Conservation (phyloP, 2,888 invertebrate species). For the Listrodromus nycthemerus region DNA sequence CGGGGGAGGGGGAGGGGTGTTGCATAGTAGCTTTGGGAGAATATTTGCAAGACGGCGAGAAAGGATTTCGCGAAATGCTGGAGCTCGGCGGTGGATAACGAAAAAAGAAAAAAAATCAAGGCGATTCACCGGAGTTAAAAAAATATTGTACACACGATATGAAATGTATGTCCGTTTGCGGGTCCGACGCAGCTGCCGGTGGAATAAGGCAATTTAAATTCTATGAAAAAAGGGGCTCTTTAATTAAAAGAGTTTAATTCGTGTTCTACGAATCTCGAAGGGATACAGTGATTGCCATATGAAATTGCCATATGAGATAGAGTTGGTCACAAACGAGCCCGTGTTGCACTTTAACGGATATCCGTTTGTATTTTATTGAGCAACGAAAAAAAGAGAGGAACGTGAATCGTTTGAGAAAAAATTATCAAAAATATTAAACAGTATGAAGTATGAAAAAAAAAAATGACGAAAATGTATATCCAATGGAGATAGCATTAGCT, state of each 20-base stretch:
- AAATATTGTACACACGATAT: constrained; percentile 11
- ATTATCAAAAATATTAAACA: too few species aligned
- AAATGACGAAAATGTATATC: too few species aligned
- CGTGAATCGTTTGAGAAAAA: too few species aligned
- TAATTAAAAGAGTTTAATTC: constrained; percentile 82
- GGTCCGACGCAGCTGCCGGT: constrained; percentile 29
- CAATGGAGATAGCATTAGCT: not conserved
- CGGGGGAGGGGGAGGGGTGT: not conserved
- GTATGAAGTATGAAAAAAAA: too few species aligned
- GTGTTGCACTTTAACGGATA: not conserved
- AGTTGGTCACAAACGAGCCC: too few species aligned
- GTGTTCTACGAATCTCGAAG: constrained; percentile 28
- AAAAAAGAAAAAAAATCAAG: constrained; percentile 4
- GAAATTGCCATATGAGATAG: not conserved
- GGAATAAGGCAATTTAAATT: constrained; percentile 83
- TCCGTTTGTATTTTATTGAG: too few species aligned
- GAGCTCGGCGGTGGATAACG: constrained; percentile 17
- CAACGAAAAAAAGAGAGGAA: too few species aligned
- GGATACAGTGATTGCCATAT: constrained; percentile 12
- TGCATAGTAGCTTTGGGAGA: not conserved
- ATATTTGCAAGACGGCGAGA: constrained; percentile 45
- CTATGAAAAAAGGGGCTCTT: constrained; percentile 79
- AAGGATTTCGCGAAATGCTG: constrained; percentile 18
- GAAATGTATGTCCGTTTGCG: not conserved
- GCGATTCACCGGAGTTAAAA: not conserved